These are phyloP conservation scores for Thamnophis sirtalis DNA, from an alignment of 2,113 vertebrate species.

Conservation along the genomic window DNA sequence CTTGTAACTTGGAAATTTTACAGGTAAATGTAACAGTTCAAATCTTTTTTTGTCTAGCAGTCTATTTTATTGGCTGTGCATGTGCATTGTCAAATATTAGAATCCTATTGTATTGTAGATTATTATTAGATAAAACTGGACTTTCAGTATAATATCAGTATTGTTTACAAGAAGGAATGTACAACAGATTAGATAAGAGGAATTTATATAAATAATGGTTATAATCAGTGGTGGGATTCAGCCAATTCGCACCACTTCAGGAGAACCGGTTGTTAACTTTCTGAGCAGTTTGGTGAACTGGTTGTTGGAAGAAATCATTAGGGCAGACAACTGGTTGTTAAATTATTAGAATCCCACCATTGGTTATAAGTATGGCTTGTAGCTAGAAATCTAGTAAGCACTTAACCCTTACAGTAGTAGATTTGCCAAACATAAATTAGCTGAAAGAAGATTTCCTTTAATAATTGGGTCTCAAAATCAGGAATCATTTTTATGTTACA, in stretches of 20 bases:
- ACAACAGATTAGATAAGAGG: constrained; percentile 14
- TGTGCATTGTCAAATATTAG: neutral
- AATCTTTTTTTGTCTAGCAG: neutral
- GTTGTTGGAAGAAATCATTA: too few relatives aligned
- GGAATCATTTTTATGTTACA: neutral
- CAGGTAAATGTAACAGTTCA: neutral
- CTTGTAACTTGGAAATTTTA: neutral
- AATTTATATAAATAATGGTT: constrained; percentile 32
- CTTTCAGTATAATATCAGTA: constrained; percentile 12
- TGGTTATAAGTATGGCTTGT: too few relatives aligned
- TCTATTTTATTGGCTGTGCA: neutral
- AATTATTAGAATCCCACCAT: too few relatives aligned
- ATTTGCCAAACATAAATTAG: neutral
- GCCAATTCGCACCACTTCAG: too few relatives aligned
- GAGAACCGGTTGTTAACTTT: too few relatives aligned
- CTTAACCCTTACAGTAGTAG: neutral
- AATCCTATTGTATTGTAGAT: neutral
- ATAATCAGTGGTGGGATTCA: neutral
- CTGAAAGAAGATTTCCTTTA: neutral
- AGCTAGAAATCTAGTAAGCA: constrained; percentile 47
- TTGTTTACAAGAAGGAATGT: neutral
- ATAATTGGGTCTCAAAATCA: neutral
- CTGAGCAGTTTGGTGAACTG: too few relatives aligned
- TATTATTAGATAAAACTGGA: constrained; percentile 16
- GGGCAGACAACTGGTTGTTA: too few relatives aligned